A percentile compares a stretch with the other conserved stretches of the same genome.
phyloP scores from a whole-genome alignment of 2,888 invertebrate genomes.

The Cyclophora albipunctata region DNA sequence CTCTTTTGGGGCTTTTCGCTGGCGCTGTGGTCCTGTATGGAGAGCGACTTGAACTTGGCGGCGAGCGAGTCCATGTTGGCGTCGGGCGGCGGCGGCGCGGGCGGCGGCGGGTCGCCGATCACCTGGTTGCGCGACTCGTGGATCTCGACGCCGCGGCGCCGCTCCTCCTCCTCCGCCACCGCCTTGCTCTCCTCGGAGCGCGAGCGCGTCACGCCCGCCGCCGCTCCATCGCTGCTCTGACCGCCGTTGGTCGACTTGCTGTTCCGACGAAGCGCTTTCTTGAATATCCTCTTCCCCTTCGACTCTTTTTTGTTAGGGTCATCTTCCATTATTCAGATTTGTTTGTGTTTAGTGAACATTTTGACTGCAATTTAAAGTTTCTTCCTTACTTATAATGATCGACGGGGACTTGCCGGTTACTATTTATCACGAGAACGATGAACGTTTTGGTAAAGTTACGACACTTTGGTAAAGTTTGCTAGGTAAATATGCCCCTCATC shows the following conservation, averaged over 20 bases:
- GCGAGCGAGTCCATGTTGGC: slow-evolving; percentile 22
- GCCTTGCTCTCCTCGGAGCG: slow-evolving; percentile 10
- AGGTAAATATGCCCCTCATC: slow-evolving; percentile 46
- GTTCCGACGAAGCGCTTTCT: slow-evolving; percentile 57
- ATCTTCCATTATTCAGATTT: slow-evolving; percentile 65
- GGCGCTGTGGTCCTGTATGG: slow-evolving; percentile 25
- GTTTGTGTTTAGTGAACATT: slow-evolving; percentile 44
- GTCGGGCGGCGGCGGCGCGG: slow-evolving; percentile 12
- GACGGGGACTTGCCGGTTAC: neutral
- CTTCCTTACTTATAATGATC: too few species aligned
- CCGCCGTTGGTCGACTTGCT: slow-evolving; percentile 54
- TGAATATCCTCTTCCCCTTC: slow-evolving; percentile 63
- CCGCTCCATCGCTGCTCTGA: slow-evolving; percentile 37
- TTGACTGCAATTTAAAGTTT: slow-evolving; percentile 43
- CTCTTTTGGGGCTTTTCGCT: slow-evolving; percentile 53
- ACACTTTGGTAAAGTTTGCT: slow-evolving; percentile 37
- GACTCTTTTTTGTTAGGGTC: slow-evolving; percentile 68
- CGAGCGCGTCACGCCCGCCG: slow-evolving; percentile 42
- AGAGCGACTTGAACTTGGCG: slow-evolving; percentile 7
- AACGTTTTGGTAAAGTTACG: slow-evolving; percentile 1
- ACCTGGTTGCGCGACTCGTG: slow-evolving; percentile 43
- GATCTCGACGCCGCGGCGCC: slow-evolving; percentile 35
- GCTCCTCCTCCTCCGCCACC: neutral
- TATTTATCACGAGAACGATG: neutral
- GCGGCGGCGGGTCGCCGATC: slow-evolving; percentile 27